Base-by-base conservation (phyloP, 2,113 vertebrate genomes). In the Sakesphorus luctuosus region DNA sequence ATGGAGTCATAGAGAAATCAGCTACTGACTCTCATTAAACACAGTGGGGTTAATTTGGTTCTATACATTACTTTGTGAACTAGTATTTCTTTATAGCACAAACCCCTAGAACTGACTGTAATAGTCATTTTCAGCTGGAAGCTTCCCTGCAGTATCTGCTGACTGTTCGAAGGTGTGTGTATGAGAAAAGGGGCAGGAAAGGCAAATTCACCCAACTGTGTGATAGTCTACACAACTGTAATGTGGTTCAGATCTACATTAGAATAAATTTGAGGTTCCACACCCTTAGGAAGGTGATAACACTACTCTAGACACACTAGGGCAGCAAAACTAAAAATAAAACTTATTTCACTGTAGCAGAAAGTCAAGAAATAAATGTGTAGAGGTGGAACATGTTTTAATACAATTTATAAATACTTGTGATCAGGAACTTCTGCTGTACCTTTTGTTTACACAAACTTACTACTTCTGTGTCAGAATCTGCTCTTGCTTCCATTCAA, bases 401-500 rank as follows among this genome's bases (percentile, higher is more conserved):
- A 36, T 20, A 9, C 3, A 58, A 26, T 46, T 66, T 62, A 43
- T 90, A 94, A 96, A 90, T 85, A 87, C 58, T 85, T 66, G 38
- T 77, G 91, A 91, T 56, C 33, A 91, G 74, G 36, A 91, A 44
- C 35, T 12, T 83, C 83, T 9, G 7, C 78, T 73, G 4, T 80
- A 80, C 55, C 63, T 94, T 91, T 62, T 96, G 75, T 94, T 96
- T 94, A 87, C 78, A 62, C 46, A 93, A 77, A 26, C 46, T 76
- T 90, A 80, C 23, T 81, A 38, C 36, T 86, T 84, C 63, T 59
- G 43, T 85, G 89, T 84, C 75, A 93, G 75, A 91, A 63, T 67
- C 35, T 90, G 62, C n/a, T 92, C 18, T 38, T 84, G 14, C 55
- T 93, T 88, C 84, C n/a, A 74, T 52, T 93, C 67, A 80, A 50